Conservation (phyloP, 2,113 vertebrate species). For the Hipposideros armiger region DNA sequence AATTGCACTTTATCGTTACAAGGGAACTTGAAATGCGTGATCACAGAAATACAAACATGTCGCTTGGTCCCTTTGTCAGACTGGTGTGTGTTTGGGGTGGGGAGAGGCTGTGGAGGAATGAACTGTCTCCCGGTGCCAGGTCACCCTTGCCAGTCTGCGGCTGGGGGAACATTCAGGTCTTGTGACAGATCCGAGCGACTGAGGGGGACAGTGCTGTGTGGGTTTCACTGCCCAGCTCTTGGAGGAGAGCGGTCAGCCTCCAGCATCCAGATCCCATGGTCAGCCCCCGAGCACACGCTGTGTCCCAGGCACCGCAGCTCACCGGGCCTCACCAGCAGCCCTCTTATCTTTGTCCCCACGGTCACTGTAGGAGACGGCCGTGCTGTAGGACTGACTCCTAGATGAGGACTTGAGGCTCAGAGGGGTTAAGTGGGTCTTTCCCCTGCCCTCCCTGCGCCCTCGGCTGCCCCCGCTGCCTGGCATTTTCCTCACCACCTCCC, state of each 20-base stretch:
- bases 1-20: background rate
- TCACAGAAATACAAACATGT: background rate
- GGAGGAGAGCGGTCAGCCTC: background rate
- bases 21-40: background rate
- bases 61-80: background rate
- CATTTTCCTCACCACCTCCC: background rate
- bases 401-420: background rate
- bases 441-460: background rate
- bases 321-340: too few species aligned
- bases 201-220: background rate
- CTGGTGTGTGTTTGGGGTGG: too few species aligned
- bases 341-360: background rate
- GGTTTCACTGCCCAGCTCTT: background rate
- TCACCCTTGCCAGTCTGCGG: background rate
- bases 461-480: background rate
- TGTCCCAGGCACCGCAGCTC: background rate
- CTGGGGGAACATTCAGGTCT: background rate
- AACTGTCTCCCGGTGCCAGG: background rate
- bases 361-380: background rate
- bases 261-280: accelerated
- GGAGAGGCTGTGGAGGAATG: background rate
- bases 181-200: background rate
- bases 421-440: background rate
- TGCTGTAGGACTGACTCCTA: background rate
- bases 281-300: background rate